Conservation (phyloP, 2,888 invertebrate genomes). For the Hyalella azteca region DNA sequence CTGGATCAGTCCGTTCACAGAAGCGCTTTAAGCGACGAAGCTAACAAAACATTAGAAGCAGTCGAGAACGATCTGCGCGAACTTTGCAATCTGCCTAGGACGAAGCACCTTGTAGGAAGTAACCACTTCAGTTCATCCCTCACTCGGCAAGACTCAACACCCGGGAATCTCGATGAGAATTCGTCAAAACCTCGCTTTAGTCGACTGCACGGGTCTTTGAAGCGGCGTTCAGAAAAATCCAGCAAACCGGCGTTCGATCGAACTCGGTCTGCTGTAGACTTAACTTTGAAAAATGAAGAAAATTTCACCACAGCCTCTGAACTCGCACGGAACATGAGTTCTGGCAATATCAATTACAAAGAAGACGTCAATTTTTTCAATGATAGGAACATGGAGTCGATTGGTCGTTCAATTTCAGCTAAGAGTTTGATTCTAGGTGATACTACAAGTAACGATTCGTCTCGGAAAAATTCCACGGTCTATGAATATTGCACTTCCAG, state of each 20-base stretch:
- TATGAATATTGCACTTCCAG: conserved; percentile 47
- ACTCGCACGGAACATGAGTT: not conserved
- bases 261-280: conserved; percentile 32
- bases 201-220: not conserved
- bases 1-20: conserved; percentile 17
- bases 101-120: conserved; percentile 1
- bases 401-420: conserved; percentile 1
- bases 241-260: not conserved
- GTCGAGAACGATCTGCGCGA: conserved; percentile 32
- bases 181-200: not conserved
- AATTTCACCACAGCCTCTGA: conserved; percentile 4
- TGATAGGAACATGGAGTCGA: not conserved
- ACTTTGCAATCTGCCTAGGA: conserved; percentile 23
- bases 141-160: not conserved
- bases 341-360: not conserved
- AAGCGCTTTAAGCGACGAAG: conserved; percentile 6
- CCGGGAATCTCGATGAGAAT: too few relatives aligned
- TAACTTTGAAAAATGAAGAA: conserved; percentile 27
- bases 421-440: conserved; percentile 21
- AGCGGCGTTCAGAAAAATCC: conserved; percentile 3
- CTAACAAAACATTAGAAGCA: conserved; percentile 21
- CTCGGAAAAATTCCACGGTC: not conserved
- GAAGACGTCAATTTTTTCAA: not conserved
- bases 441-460: not conserved
- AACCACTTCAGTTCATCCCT: conserved; percentile 14